Conservation (phyloP, 2,797 vertebrate species). For the Bovichtus variegatus region DNA sequence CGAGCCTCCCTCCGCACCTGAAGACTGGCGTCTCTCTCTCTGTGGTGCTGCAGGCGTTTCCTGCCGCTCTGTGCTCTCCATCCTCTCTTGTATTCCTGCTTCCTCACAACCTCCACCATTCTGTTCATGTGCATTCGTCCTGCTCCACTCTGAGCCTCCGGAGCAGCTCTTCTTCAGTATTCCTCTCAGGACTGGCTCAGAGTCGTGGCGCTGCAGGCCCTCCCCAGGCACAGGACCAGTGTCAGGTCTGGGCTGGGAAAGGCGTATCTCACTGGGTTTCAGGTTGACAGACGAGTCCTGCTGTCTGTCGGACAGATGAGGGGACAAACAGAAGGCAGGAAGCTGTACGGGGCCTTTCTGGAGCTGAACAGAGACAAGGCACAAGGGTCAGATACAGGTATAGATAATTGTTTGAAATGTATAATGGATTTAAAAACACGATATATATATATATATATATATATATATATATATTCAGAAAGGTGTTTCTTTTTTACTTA, state of each 20-base stretch:
- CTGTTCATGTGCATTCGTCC: constrained; percentile 43
- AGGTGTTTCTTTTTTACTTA: too few species aligned
- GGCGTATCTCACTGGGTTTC: constrained; percentile 82
- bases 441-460: too few species aligned
- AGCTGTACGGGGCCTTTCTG: constrained; percentile 82
- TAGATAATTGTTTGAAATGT: too few species aligned
- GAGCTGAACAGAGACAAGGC: constrained; percentile 64
- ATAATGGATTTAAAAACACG: neutral
- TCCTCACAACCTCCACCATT: constrained; percentile 60
- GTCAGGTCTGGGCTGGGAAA: constrained; percentile 58
- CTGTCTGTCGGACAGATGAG: constrained; percentile 81
- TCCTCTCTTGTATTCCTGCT: neutral
- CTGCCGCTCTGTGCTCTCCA: constrained; percentile 30
- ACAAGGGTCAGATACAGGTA: neutral
- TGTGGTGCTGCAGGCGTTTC: neutral
- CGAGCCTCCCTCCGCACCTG: constrained; percentile 40
- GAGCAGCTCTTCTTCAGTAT: constrained; percentile 84
- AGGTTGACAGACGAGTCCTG: constrained; percentile 83
- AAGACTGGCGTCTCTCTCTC: constrained; percentile 34
- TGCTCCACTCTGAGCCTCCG: constrained; percentile 48
- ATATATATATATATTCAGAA: too few species aligned
- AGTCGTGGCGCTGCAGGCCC: constrained; percentile 46
- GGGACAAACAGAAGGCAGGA: constrained; percentile 76
- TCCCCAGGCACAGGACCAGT: constrained; percentile 11
- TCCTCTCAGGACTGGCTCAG: constrained; percentile 76